Conservation (phyloP, 2,888 invertebrate species). For the Megalurothrips usitatus region DNA sequence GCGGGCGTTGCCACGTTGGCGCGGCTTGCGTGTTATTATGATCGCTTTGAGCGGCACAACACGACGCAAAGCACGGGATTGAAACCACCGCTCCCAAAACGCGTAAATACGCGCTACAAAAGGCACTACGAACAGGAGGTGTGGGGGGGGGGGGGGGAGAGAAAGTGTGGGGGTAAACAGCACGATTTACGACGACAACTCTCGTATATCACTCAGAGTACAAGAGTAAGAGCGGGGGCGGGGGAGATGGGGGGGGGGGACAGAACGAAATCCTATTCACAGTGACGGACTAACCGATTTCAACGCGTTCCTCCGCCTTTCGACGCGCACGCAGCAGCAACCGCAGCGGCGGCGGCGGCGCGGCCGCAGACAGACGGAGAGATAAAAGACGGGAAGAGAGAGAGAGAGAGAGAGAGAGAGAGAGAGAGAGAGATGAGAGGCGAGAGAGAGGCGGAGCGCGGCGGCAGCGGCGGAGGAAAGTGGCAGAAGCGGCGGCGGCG, state of each 20-base stretch:
- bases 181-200: slow-evolving; percentile 8
- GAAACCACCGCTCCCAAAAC: slow-evolving; percentile 3
- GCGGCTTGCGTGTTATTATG: not conserved
- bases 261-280: slow-evolving; percentile 15
- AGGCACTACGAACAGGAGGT: not conserved
- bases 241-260: no score
- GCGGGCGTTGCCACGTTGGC: no score
- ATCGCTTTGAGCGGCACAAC: not conserved
- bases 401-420: no score
- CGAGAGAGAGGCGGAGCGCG: not conserved
- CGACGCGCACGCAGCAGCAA: not conserved
- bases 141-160: not conserved
- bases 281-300: not conserved
- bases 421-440: no score
- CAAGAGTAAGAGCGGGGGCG: no score
- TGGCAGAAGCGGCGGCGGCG: not conserved
- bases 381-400: no score
- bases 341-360: not conserved
- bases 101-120: slow-evolving; percentile 1
- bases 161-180: not conserved
- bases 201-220: slow-evolving; percentile 9
- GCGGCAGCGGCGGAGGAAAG: not conserved
- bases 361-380: not conserved
- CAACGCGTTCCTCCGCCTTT: not conserved
- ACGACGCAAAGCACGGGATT: not conserved